phyloP scores from a whole-genome alignment of 2,113 vertebrate genomes.

The Sorex fumeus region DNA sequence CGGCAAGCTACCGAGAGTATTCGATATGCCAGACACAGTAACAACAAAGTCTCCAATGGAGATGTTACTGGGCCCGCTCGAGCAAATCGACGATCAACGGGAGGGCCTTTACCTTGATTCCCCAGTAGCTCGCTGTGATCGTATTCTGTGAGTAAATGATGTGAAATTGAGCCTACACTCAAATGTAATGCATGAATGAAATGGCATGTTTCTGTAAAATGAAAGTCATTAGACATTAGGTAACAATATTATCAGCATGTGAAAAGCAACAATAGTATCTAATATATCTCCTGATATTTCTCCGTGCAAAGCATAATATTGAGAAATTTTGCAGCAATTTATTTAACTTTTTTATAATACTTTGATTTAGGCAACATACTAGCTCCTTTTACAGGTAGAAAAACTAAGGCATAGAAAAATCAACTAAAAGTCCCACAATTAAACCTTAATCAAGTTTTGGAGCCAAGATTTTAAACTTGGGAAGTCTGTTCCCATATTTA shows the following conservation, averaged over 20 bases:
- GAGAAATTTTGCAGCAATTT: not conserved
- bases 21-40: no score
- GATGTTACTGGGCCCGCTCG: no score
- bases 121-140: no score
- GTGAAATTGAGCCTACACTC: not conserved
- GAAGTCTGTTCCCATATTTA: not conserved
- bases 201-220: not conserved
- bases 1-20: no score
- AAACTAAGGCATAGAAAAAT: not conserved
- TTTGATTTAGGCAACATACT: not conserved
- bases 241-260: not conserved
- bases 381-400: not conserved
- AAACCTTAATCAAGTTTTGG: not conserved
- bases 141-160: not conserved
- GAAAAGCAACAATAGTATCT: not conserved
- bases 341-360: not conserved
- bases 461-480: not conserved
- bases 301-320: not conserved
- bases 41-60: no score
- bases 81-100: no score
- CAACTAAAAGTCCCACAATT: not conserved
- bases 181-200: slow-evolving; percentile 15
- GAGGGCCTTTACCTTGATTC: no score
- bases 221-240: not conserved
- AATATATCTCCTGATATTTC: not conserved